Evolutionary conservation across 2,113 vertebrate genomes (phyloP).

Genomic region (Dicrurus megarhynchus): DNA sequence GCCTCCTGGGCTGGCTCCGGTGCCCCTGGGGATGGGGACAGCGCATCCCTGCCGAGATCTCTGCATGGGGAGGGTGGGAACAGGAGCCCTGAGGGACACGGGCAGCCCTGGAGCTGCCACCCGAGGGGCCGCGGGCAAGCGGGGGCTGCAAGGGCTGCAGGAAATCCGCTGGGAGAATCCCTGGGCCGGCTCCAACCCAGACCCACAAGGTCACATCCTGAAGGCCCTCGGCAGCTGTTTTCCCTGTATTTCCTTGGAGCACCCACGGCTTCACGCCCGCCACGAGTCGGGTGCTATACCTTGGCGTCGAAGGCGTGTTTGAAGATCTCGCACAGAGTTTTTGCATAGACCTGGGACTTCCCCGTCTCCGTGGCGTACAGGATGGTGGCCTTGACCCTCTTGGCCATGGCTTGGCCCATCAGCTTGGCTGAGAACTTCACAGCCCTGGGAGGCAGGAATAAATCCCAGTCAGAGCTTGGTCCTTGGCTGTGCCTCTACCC

Average conservation of each 20-base stretch:
- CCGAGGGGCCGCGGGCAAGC: not conserved
- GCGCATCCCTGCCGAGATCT: not conserved
- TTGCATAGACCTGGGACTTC: slow-evolving; percentile 94
- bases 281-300: slow-evolving; percentile 59
- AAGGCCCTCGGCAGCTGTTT: not conserved
- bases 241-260: not conserved
- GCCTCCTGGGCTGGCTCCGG: not conserved
- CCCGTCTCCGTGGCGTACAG: slow-evolving; percentile 95
- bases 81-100: not conserved
- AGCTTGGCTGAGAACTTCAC: slow-evolving; percentile 98
- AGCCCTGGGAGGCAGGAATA: slow-evolving; percentile 75
- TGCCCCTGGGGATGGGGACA: not conserved
- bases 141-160: accelerated
- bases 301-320: slow-evolving; percentile 97
- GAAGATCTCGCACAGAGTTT: slow-evolving; percentile 98
- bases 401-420: slow-evolving; percentile 98
- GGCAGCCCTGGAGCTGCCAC: not conserved
- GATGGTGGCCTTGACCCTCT: slow-evolving; percentile 96
- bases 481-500: not conserved
- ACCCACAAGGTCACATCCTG: not conserved
- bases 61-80: not conserved
- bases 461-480: not conserved
- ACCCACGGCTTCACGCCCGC: accelerated
- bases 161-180: not conserved
- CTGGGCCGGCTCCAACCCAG: not conserved